phyloP scores from a whole-genome alignment of 2,888 invertebrate species.

The Melinaea menophilus region DNA sequence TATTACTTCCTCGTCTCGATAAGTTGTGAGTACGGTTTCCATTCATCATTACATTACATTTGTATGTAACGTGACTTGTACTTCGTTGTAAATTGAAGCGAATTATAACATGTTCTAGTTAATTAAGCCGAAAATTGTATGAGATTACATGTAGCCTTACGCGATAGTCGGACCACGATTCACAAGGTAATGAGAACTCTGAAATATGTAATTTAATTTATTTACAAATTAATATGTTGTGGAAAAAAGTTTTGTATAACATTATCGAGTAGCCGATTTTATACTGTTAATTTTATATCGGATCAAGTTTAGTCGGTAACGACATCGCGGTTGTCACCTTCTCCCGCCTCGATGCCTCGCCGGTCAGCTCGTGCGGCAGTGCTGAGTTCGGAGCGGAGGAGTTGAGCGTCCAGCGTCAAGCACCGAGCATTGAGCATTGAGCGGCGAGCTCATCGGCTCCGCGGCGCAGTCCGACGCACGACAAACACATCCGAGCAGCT shows the following conservation, averaged over 20 bases:
- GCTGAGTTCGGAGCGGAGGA: slow-evolving; percentile 4
- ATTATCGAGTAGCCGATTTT: slow-evolving; percentile 11
- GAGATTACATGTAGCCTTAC: slow-evolving; percentile 21
- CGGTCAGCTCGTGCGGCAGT: not conserved
- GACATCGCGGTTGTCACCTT: slow-evolving; percentile 3
- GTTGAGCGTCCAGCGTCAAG: not conserved
- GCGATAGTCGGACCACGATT: slow-evolving; percentile 11
- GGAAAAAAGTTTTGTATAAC: slow-evolving; percentile 16
- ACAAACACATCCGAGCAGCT: not conserved
- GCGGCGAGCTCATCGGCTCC: slow-evolving; percentile 4
- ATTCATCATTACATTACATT: slow-evolving; percentile 6
- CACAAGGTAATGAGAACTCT: slow-evolving; percentile 21
- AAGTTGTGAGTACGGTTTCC: slow-evolving; percentile 6
- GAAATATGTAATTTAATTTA: slow-evolving; percentile 20
- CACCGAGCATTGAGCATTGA: slow-evolving; percentile 1
- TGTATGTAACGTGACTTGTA: not conserved
- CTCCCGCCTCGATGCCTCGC: slow-evolving; percentile 6
- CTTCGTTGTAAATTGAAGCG: not conserved
- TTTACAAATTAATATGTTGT: slow-evolving; percentile 19
- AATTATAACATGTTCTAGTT: not conserved
- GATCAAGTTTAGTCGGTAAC: not conserved
- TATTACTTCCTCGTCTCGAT: slow-evolving; percentile 17
- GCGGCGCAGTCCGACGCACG: slow-evolving; percentile 18
- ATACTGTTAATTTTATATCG: slow-evolving; percentile 11
- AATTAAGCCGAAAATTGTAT: slow-evolving; percentile 6